Base-by-base conservation (phyloP, 2,113 vertebrate genomes). In the Meles meles region DNA sequence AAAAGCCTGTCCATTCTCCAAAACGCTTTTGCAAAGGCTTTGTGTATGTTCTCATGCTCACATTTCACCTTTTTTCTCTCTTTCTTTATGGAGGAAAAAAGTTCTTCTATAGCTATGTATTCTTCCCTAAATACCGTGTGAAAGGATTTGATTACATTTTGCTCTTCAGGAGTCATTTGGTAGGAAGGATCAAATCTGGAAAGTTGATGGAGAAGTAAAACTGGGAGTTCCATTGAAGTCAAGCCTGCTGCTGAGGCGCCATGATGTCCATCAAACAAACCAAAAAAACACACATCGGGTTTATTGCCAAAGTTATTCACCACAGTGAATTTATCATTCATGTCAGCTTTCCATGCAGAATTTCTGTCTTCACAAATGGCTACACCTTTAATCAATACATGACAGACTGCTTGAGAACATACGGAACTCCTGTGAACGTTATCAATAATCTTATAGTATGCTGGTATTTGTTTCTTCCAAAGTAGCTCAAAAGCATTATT, bases 1-100 rank as follows among this genome's bases (percentile, higher is more conserved):
- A 99, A 93, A 81, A 99, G 97, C 77, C 97, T 98, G 2, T 99
- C 98, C 98, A 98, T 99, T 96, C 98, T 98, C 97, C 98, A 98
- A 17, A 99, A 99, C 0, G 98, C 97, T 39, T 98, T 98, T 4
- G 97, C 98, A 15, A 98, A 98, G 0, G 96, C 98, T 94, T 94
- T 97, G 90, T 99, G 98, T 87, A 98, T 94, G 61, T 94, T 80
- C 94, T 98, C 59, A 0, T 97, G 94, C 12, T 91, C 25, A 5
- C 7, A 65, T 3, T 17, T 84, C 2, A 10, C 9, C 0, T 5
- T 47, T 85, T 93, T 20, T 0, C n/a, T 23, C 0, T 11, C 94
- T 49, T 42, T 86, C 59, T 21, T 3, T 57, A 17, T 59, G 15
- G 93, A 77, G n/a, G 93, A 97, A 85, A 98, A 98, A 31, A 71